These are phyloP conservation scores for Grus americana DNA, from an alignment of 2,113 vertebrate species.

Conservation along the genomic window DNA sequence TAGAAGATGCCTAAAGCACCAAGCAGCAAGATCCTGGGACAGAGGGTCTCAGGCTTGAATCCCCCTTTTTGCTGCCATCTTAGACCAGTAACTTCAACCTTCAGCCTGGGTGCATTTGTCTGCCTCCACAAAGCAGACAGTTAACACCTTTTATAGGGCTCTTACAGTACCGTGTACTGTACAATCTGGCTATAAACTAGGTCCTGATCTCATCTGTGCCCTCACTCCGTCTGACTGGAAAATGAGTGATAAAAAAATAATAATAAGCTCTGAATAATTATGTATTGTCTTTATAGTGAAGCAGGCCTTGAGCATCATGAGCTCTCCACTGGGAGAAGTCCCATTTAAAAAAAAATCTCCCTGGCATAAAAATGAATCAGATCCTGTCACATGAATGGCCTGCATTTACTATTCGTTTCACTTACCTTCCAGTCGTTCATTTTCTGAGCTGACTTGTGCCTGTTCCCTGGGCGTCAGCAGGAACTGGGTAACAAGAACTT, in stretches of 20 bases:
- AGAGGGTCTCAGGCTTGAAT: neutral
- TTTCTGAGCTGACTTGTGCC: neutral
- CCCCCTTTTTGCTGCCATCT: neutral
- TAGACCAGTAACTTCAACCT: neutral
- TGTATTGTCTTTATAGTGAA: slow-evolving; percentile 1
- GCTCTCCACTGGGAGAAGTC: neutral
- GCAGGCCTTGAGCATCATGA: neutral
- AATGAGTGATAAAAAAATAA: slow-evolving; percentile 33
- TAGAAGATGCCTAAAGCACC: neutral
- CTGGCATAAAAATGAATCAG: slow-evolving; percentile 15
- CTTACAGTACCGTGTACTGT: neutral
- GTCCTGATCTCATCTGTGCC: neutral
- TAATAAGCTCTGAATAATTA: slow-evolving; percentile 25
- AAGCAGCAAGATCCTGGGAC: neutral
- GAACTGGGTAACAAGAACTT: neutral
- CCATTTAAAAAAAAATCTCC: slow-evolving; percentile 34
- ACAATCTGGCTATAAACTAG: neutral
- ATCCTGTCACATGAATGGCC: slow-evolving; percentile 29
- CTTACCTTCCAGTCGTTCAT: neutral
- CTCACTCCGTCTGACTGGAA: neutral
- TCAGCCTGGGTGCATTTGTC: neutral
- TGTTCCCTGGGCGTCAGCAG: neutral
- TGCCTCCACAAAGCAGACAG: neutral
- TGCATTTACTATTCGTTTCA: slow-evolving; percentile 26
- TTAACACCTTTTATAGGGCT: neutral